Conservation (phyloP, 2,888 invertebrate species). For the Chrysopilus asiliformis region DNA sequence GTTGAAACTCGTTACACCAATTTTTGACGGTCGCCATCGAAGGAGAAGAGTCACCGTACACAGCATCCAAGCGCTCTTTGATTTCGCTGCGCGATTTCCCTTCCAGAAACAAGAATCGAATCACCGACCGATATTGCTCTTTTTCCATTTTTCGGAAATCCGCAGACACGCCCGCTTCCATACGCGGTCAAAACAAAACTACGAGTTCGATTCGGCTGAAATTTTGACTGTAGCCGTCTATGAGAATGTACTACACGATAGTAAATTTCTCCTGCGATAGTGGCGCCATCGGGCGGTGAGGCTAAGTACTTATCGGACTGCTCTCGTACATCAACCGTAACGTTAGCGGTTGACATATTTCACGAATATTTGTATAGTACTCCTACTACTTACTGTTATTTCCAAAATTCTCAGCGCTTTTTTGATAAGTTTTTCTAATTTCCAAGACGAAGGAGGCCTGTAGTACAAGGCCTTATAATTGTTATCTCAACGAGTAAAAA, state of each 20-base stretch:
- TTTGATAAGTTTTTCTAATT: no score
- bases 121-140: conserved; percentile 12
- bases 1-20: conserved; percentile 7
- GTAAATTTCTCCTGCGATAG: conserved; percentile 5
- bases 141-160: conserved; percentile 12
- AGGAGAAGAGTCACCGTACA: conserved; percentile 7
- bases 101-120: conserved; percentile 10
- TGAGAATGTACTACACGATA: conserved; percentile 7
- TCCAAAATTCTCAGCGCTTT: no score
- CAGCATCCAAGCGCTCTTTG: conserved; percentile 6
- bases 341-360: no score
- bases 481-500: no score
- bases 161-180: conserved; percentile 13
- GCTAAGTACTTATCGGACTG: conserved; percentile 5
- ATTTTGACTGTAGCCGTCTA: conserved; percentile 3
- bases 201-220: conserved; percentile 4
- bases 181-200: conserved; percentile 15
- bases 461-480: no score
- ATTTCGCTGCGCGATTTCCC: conserved; percentile 7
- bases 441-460: no score
- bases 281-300: conserved; percentile 2
- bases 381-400: no score
- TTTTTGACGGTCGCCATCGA: conserved; percentile 7
- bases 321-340: no score
- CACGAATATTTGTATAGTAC: no score